These are phyloP conservation scores for Asobara japonica DNA, from an alignment of 1,140 invertebrate genomes.

Conservation along the genomic window DNA sequence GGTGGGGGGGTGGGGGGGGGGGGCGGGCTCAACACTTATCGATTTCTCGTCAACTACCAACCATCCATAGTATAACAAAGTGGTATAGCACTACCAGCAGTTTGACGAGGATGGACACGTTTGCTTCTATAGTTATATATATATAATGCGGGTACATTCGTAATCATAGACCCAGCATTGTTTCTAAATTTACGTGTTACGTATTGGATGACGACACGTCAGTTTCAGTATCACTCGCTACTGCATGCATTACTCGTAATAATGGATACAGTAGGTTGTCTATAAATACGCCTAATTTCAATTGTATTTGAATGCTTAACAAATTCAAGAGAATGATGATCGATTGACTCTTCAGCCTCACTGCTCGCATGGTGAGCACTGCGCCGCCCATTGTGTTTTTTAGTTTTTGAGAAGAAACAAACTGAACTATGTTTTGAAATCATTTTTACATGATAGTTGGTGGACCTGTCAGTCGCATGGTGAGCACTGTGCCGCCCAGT, in stretches of 20 bases:
- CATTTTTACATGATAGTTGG: too few species aligned
- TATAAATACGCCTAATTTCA: background rate
- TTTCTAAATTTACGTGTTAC: slow-evolving; percentile 35
- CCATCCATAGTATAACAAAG: background rate
- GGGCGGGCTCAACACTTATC: background rate
- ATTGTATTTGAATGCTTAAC: background rate
- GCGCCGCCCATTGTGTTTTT: too few species aligned
- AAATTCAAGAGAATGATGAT: too few species aligned
- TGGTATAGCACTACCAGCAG: background rate
- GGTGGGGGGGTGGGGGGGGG: too few species aligned
- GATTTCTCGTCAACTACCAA: background rate
- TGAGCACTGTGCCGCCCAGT: too few species aligned
- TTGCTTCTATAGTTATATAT: background rate
- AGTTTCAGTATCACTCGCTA: background rate
- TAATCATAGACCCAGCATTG: slow-evolving; percentile 31
- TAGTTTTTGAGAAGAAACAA: too few species aligned
- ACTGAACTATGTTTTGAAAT: too few species aligned
- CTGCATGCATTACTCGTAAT: background rate
- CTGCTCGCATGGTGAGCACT: too few species aligned
- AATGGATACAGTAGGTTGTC: background rate
- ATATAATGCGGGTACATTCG: slow-evolving; percentile 32
- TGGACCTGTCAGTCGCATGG: too few species aligned
- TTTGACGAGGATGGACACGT: slow-evolving; percentile 11
- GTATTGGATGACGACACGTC: slow-evolving; percentile 13
- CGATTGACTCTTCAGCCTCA: too few species aligned